Evolutionary conservation across 2,113 vertebrate species (phyloP).

Genomic region (Cromileptes altivelis): DNA sequence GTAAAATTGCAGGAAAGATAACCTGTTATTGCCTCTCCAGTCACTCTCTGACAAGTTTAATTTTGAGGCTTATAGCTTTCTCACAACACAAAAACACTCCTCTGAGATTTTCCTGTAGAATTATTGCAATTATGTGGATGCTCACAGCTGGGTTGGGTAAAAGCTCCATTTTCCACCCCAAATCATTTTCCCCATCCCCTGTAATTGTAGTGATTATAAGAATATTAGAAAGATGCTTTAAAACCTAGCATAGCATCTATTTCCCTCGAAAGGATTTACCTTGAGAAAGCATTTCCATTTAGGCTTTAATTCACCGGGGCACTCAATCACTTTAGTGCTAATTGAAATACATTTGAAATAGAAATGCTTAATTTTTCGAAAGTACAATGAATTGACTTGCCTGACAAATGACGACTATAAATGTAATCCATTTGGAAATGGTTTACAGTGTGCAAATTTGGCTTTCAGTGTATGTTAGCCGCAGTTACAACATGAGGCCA

Average conservation of each 20-base stretch:
- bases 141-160: conserved; percentile 47
- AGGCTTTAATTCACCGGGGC: conserved; percentile 67
- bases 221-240: conserved; percentile 70
- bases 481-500: conserved; percentile 2
- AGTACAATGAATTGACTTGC: conserved; percentile 54
- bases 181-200: conserved; percentile 59
- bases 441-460: conserved; percentile 46
- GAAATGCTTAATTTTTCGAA: conserved; percentile 66
- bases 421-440: conserved; percentile 61
- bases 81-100: conserved; percentile 55
- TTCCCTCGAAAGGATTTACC: conserved; percentile 62
- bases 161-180: conserved; percentile 63
- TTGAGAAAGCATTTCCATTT: conserved; percentile 73
- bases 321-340: conserved; percentile 74
- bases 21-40: conserved; percentile 51
- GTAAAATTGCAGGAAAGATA: conserved; percentile 42
- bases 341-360: conserved; percentile 77
- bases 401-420: conserved; percentile 49
- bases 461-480: conserved; percentile 32
- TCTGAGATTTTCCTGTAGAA: conserved; percentile 54
- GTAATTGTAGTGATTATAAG: conserved; percentile 69
- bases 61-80: conserved; percentile 60
- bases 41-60: conserved; percentile 67
- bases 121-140: conserved; percentile 64
- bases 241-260: conserved; percentile 68